Base-by-base conservation (phyloP, 2,113 vertebrate genomes). In the Theristicus caerulescens region DNA sequence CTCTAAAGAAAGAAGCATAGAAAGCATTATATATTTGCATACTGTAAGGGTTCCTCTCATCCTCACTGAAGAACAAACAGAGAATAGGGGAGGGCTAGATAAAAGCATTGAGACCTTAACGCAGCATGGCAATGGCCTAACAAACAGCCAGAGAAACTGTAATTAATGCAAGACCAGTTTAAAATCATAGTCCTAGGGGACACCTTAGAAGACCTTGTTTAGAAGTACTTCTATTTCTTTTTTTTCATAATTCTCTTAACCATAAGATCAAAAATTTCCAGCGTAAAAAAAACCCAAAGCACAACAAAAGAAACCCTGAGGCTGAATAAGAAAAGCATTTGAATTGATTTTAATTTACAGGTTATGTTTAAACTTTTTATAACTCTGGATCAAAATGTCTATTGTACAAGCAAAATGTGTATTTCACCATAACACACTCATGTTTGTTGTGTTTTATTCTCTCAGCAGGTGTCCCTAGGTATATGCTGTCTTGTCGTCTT, bases 91-190 rank as follows among this genome's bases (percentile, higher is more conserved):
- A 76, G 87, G 65, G 44, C 64, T 90, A 94, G 90, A 95, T 96
- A 90, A 97, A 97, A 96, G 94, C 76, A 59, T 54, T 0, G 7
- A 96, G 88, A 95, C 87, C 93, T 97, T 97, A 96, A 96, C 73
- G 4, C 88, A 95, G 91, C 84, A 84, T 69, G 92, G 74, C 96
- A 84, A 89, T 84, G 94, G 81, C 90, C 97, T 94, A 90, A 96
- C 94, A 97, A 97, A 96, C 87, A 97, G 89, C 51, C 64, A 94
- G 59, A 91, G 76, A 90, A 94, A 65, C 59, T 79, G 86, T 96
- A 98, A 97, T 98, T 98, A 97, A 97, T 91, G 85, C 70, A 95
- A 92, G 89, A 69, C 97, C 90, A 66, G 55, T 90, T 86, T 86
- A 94, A 97, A 97, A 92, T 46, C 51, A 64, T 42, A 90, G 82